phyloP scores from a whole-genome alignment of 2,113 vertebrate species.

The Syngnathoides biaculeatus region DNA sequence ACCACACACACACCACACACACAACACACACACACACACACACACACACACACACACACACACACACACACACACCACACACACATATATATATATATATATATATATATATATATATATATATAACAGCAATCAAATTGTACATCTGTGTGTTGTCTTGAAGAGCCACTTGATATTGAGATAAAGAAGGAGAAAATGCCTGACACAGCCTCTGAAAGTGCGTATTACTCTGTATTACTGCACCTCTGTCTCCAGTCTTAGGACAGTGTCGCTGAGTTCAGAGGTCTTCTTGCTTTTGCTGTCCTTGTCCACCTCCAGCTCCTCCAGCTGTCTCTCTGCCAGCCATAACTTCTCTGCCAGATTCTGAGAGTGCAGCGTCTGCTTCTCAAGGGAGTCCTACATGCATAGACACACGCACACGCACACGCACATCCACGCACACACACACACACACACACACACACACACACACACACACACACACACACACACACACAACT shows the following conservation, averaged over 20 bases:
- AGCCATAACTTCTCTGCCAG: constrained; percentile 74
- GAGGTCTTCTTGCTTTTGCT: constrained; percentile 57
- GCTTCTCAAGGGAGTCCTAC: constrained; percentile 74
- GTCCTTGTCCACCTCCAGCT: constrained; percentile 58
- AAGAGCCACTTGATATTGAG: no score
- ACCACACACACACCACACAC: no score
- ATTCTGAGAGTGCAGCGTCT: constrained; percentile 56
- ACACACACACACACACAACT: neutral
- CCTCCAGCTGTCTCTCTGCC: constrained; percentile 70
- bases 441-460: no score
- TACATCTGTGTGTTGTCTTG: no score
- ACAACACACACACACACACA: no score
- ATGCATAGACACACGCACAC: constrained; percentile 9
- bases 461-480: constrained; percentile 11
- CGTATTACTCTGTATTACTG: neutral
- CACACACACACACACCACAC: no score
- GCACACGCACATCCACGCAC: neutral
- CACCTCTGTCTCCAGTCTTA: constrained; percentile 71
- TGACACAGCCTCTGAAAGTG: neutral
- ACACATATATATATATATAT: no score
- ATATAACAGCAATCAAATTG: no score
- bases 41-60: no score
- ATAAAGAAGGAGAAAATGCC: neutral
- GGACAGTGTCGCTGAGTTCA: constrained; percentile 55
- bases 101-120: no score